Conservation (phyloP, 2,797 vertebrate genomes). For the Hapalemur alaotrensis region DNA sequence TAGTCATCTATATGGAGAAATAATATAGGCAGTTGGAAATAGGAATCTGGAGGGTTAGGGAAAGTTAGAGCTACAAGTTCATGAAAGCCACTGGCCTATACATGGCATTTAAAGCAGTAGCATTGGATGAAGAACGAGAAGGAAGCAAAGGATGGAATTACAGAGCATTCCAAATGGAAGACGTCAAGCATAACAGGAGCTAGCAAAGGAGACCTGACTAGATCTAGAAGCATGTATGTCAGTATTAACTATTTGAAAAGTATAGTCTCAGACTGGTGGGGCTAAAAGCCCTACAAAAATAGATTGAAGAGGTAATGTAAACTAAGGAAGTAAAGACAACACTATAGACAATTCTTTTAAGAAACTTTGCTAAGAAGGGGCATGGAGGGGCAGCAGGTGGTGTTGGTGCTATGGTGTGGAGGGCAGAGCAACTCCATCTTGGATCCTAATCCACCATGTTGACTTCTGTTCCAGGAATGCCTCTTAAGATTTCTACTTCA, state of each 20-base stretch:
- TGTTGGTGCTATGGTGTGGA: not conserved
- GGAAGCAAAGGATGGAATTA: not conserved
- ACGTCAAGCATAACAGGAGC: not conserved
- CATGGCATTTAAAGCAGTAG: not conserved
- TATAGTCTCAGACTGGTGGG: not conserved
- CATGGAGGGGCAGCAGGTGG: too few relatives aligned
- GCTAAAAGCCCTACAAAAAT: not conserved
- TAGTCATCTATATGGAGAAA: not conserved
- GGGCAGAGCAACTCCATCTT: too few relatives aligned
- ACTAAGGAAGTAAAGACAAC: not conserved
- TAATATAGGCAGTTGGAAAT: not conserved
- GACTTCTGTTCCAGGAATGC: too few relatives aligned
- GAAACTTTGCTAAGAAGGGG: not conserved
- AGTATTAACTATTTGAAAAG: not conserved
- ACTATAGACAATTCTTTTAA: not conserved
- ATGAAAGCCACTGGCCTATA: not conserved
- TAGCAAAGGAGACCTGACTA: not conserved
- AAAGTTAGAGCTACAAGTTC: not conserved
- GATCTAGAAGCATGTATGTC: not conserved
- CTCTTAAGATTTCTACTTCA: too few relatives aligned
- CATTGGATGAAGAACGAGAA: not conserved
- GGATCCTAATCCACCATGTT: too few relatives aligned
- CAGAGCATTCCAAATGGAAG: not conserved
- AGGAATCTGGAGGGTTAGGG: not conserved
- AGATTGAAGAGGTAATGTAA: not conserved